Percentiles rank a stretch among this genome's conserved stretches.
Conservation (phyloP, 2,113 vertebrate species). For the Eublepharis macularius region DNA sequence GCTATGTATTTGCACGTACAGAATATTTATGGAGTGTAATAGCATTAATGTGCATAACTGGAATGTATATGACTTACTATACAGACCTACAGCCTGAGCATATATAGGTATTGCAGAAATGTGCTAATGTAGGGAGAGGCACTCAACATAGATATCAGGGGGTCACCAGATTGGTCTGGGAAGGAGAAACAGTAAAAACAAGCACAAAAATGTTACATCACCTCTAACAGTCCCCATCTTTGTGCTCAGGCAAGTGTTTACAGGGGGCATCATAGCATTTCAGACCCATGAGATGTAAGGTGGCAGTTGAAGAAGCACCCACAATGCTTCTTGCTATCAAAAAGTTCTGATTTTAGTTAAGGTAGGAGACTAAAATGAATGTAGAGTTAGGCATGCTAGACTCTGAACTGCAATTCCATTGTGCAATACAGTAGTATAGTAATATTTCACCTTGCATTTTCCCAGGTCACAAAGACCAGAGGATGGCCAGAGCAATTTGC, state of each 20-base stretch:
- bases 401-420: too few relatives aligned
- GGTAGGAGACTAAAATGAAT: too few relatives aligned
- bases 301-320: not conserved
- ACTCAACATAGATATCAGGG: not conserved
- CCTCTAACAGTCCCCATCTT: not conserved
- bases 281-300: not conserved
- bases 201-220: not conserved
- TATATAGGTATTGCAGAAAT: not conserved
- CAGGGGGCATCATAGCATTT: too few relatives aligned
- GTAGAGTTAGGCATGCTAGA: too few relatives aligned
- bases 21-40: constrained; percentile 37
- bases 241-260: not conserved
- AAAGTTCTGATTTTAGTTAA: too few relatives aligned
- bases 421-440: too few relatives aligned
- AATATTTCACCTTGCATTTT: too few relatives aligned
- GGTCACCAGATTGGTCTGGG: not conserved
- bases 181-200: not conserved
- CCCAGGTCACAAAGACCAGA: too few relatives aligned
- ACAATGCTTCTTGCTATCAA: not conserved
- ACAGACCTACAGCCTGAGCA: not conserved
- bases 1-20: constrained; percentile 31
- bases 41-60: constrained; percentile 14
- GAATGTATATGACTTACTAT: constrained; percentile 13
- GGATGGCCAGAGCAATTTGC: too few relatives aligned
- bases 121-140: not conserved